phyloP scores from a whole-genome alignment of 2,113 vertebrate species.

The Gorsachius goisagi region DNA sequence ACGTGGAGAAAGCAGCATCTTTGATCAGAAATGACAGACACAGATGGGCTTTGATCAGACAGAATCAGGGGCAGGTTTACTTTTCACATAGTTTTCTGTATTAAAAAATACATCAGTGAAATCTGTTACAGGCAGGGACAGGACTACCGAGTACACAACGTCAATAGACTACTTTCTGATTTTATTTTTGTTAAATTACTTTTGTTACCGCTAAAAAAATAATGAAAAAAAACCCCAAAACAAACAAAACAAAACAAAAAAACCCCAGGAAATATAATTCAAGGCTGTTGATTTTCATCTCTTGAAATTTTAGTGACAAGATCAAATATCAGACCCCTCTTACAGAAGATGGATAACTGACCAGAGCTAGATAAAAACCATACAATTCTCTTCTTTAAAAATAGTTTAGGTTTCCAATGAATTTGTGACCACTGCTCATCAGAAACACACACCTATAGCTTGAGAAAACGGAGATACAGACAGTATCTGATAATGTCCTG shows the following conservation, averaged over 20 bases:
- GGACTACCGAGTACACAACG: constrained; percentile 76
- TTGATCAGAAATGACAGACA: constrained; percentile 70
- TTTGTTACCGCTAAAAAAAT: constrained; percentile 73
- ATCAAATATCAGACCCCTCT: constrained; percentile 50
- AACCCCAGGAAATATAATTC: constrained; percentile 47
- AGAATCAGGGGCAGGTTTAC: constrained; percentile 71
- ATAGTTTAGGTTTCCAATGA: constrained; percentile 30
- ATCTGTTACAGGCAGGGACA: constrained; percentile 79
- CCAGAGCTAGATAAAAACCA: constrained; percentile 51
- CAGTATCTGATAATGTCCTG: constrained; percentile 20
- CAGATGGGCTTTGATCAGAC: constrained; percentile 66
- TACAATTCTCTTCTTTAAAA: constrained; percentile 48
- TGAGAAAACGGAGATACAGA: neutral
- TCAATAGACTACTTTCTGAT: constrained; percentile 71
- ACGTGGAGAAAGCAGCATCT: constrained; percentile 23
- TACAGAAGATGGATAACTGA: constrained; percentile 64
- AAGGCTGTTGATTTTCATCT: constrained; percentile 65
- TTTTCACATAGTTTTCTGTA: constrained; percentile 76
- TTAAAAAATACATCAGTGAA: constrained; percentile 77
- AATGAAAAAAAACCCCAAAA: constrained; percentile 31
- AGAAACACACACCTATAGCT: constrained; percentile 12
- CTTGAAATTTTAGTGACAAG: constrained; percentile 57
- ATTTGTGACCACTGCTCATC: neutral
- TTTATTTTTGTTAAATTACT: constrained; percentile 76
- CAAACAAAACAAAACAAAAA: constrained; percentile 2